Evolutionary conservation across 2,113 vertebrate genomes (phyloP), one percentile per base, ranked within the genome.

Genomic region (Clarias gariepinus): DNA sequence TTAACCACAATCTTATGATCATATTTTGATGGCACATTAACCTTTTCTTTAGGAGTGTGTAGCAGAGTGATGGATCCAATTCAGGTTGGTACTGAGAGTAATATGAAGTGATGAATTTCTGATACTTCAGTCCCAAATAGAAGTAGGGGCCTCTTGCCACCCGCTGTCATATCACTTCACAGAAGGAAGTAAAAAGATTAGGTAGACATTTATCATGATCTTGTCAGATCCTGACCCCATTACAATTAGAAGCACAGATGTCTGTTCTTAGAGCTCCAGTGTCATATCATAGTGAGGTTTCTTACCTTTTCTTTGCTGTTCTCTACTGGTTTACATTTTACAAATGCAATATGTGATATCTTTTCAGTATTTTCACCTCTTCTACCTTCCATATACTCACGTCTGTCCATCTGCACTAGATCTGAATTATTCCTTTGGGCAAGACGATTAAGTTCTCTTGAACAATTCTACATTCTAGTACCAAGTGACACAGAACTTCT

Each of bases 171-270:
- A 86, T 91, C 84, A 89, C 84, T 90, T 90, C 86, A 88, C 88
- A 83, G 83, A 91, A 86, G 90, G 89, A 91, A 92, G 89, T 74
- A 68, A 80, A 55, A 82, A 88, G 88, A 92, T 93, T 90, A 89
- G 91, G 86, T 84, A 85, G 68, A 87, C 88, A 94, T 94, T 94
- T 89, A 91, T 94, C 93, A 94, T 87, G 86, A 81, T 84, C 84
- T 90, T 93, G 90, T 93, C 93, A 92, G 78, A 92, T 89, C 55
- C 85, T 92, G 93, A 93, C 94, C 92, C 91, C 92, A 81, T 93
- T 92, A 91, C 89, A 81, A 90, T 90, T 92, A 91, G 85, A 87
- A 88, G 87, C 88, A 47, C 92, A 93, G 91, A 93, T 94, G 91
- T 92, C 81, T 82, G 58, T 89, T 73, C 78, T 86, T 83, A 68